Base-by-base conservation (phyloP, 64 coral and sea anemone species). In the Dendrophyllia cribrosa region DNA sequence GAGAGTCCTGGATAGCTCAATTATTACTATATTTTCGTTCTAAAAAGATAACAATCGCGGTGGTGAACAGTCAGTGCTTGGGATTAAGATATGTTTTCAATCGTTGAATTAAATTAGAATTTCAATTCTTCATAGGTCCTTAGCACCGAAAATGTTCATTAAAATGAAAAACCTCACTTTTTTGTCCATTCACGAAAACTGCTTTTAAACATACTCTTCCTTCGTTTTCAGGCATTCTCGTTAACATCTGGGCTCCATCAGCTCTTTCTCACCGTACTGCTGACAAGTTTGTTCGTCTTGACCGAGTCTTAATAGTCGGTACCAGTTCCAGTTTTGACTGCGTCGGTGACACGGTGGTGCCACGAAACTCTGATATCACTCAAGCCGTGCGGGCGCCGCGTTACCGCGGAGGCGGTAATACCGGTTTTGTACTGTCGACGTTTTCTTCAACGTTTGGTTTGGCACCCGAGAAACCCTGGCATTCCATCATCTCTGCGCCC, bases 271-370 rank as follows among this genome's bases (percentile, higher is more conserved):
- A 94, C 51, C 9, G 4, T 17, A 72, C 87, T 48, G 92, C 92
- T 94, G 86, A 94, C 86, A 94, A 94, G 71, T 89, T 89, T 74
- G 92, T 94, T 82, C 87, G 63, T 19, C 86, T 94, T 89, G 69
- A 94, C 50, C 64, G 69, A 74, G 77, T 94, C 13, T 77, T 94
- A 4, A 75, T 94, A 64, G 84, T 94, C 16, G 92, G 92, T 6
- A 89, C 87, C 43, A 94, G 92, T 89, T 46, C 86, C 15, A 78
- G 75, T 19, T 84, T 89, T 24, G 69, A 94, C 59, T 94, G 92
- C 78, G 14, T 16, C 15, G 62, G 19, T 59, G 86, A 89, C 66
- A 77, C 53, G 17, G 24, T 49, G 51, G 77, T 6, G 74, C 92
- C 92, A 9, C 83, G 83, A 55, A 94, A 94, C 71, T 88, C 66